phyloP scores from a whole-genome alignment of 1,140 invertebrate genomes.

The Macrobrachium rosenbergii region DNA sequence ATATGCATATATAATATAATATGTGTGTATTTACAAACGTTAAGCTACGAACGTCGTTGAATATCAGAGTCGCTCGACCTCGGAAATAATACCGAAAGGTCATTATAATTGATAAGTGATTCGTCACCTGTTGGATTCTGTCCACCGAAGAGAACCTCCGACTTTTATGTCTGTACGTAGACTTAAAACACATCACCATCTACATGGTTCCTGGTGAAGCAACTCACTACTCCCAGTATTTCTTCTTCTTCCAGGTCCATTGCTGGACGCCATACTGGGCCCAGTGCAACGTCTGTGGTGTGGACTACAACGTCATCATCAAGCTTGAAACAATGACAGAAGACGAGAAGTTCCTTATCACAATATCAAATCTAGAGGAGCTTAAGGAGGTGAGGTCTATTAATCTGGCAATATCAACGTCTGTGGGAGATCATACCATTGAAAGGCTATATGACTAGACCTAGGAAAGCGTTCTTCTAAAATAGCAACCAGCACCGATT shows the following conservation, averaged over 20 bases:
- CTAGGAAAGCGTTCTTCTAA: no score
- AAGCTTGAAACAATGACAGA: constrained; percentile 28
- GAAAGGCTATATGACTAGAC: no score
- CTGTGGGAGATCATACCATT: no score
- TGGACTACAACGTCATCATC: constrained; percentile 28
- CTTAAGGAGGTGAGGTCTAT: constrained; percentile 1
- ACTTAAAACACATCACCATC: background rate
- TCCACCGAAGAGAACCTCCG: no score
- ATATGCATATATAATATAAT: background rate
- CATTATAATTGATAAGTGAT: no score
- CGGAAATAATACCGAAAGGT: no score
- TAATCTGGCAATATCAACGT: no score
- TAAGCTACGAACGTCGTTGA: no score
- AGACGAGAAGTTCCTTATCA: constrained; percentile 24
- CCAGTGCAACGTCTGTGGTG: constrained; percentile 38
- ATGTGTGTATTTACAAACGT: no score
- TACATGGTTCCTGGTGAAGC: background rate
- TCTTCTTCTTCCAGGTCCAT: background rate
- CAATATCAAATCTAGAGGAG: background rate
- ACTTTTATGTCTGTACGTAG: background rate
- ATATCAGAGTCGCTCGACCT: no score
- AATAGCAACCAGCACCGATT: no score
- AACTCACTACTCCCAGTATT: background rate
- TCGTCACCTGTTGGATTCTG: no score
- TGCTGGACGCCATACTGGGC: constrained; percentile 47